Evolutionary conservation across 2,797 vertebrate species (phyloP).

Genomic region (Clarias laeviceps): DNA sequence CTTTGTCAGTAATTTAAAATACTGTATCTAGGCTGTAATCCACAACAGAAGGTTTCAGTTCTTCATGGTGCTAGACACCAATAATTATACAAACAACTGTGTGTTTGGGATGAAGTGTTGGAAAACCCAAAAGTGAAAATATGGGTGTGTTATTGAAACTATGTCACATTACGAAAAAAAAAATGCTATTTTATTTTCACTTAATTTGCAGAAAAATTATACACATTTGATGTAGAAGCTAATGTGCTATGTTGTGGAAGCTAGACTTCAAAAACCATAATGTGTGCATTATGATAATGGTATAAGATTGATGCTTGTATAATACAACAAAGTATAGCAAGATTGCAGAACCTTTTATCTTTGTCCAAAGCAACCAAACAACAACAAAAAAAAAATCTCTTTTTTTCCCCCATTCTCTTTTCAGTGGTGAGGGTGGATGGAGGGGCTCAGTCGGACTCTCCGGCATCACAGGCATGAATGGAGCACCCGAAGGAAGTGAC

Average conservation of each 20-base stretch:
- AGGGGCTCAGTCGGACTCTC: conserved; percentile 72
- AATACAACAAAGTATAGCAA: not conserved
- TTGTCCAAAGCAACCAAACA: not conserved
- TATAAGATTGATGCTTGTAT: not conserved
- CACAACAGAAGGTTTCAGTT: not conserved
- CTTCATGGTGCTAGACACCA: not conserved
- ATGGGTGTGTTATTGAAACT: not conserved
- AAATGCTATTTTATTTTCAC: not conserved
- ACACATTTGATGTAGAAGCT: not conserved
- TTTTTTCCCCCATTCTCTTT: conserved; percentile 10
- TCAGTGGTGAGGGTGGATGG: conserved; percentile 81
- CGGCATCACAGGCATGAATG: conserved; percentile 81
- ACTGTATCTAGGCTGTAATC: not conserved
- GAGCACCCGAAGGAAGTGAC: conserved; percentile 76
- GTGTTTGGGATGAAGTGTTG: not conserved
- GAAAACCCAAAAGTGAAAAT: no score
- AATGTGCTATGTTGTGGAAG: not conserved
- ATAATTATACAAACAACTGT: not conserved
- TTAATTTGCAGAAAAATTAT: not conserved
- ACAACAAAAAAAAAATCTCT: not conserved
- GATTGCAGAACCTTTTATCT: not conserved
- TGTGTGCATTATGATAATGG: not conserved
- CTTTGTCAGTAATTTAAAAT: not conserved
- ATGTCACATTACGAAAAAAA: not conserved
- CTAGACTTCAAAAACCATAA: conserved; percentile 14